Evolutionary conservation across 2,113 vertebrate genomes (phyloP).

Genomic region (Perccottus glenii): DNA sequence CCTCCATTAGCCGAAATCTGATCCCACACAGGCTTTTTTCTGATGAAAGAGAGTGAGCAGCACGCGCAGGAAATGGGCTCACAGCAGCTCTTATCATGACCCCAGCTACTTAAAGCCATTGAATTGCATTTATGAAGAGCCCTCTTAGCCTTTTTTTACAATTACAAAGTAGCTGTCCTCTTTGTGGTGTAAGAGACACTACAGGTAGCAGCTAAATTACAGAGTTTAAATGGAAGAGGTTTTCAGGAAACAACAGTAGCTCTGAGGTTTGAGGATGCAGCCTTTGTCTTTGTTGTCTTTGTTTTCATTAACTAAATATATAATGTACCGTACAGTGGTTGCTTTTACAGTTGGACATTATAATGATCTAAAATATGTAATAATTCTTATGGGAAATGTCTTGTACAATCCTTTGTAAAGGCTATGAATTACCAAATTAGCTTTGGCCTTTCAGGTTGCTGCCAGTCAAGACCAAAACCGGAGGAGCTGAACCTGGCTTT

Average conservation of each 20-base stretch:
- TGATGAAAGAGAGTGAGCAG: constrained; percentile 43
- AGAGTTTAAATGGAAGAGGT: constrained; percentile 44
- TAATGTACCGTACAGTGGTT: background rate
- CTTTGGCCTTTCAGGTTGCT: too few relatives aligned
- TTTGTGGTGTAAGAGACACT: constrained; percentile 56
- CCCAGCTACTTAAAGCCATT: constrained; percentile 58
- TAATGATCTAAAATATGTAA: too few relatives aligned
- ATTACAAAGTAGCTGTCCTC: constrained; percentile 50
- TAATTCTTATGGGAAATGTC: too few relatives aligned
- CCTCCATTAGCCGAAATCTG: constrained; percentile 78
- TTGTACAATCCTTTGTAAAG: too few relatives aligned
- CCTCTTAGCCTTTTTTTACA: constrained; percentile 50
- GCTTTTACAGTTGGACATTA: too few relatives aligned
- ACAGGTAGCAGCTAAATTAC: constrained; percentile 51
- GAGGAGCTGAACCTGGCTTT: too few relatives aligned
- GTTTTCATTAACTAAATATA: constrained; percentile 23
- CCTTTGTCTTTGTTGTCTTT: background rate
- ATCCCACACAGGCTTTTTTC: constrained; percentile 58
- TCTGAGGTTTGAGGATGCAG: constrained; percentile 13
- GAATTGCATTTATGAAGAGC: constrained; percentile 59
- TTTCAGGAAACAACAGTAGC: constrained; percentile 30
- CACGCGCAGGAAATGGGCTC: constrained; percentile 61
- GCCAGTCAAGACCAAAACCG: too few relatives aligned
- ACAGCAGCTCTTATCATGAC: constrained; percentile 49
- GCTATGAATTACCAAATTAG: too few relatives aligned